A percentile compares a stretch with the other conserved stretches of the same genome.
phyloP scores from a whole-genome alignment of 1,140 invertebrate species.

The Aphelenchoides besseyi region DNA sequence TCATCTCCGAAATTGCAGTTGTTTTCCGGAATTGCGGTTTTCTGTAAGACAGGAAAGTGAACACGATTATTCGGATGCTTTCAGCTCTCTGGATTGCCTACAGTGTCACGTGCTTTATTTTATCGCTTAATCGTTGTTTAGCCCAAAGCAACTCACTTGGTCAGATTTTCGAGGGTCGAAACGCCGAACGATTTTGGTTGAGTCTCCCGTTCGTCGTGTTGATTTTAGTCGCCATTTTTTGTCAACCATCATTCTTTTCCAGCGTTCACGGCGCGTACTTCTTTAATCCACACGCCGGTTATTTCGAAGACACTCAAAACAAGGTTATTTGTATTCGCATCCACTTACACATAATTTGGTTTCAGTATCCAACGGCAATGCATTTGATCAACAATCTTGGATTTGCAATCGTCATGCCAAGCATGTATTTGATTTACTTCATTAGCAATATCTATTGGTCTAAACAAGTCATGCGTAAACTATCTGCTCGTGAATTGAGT shows the following conservation, averaged over 20 bases:
- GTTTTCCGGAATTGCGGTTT: background rate
- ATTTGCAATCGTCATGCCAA: background rate
- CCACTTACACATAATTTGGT: too few relatives aligned
- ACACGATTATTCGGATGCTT: background rate
- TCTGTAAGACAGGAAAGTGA: background rate
- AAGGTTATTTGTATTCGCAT: too few relatives aligned
- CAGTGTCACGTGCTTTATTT: background rate
- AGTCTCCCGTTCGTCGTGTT: background rate
- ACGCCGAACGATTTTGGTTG: background rate
- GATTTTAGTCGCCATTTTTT: background rate
- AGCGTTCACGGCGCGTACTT: background rate
- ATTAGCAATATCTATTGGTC: background rate
- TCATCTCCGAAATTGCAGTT: background rate
- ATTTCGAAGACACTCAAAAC: conserved; percentile 2
- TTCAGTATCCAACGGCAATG: background rate
- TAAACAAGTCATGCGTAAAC: background rate
- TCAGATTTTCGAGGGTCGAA: background rate
- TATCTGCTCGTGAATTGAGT: background rate
- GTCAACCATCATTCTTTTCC: background rate
- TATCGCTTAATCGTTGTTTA: conserved; percentile 3
- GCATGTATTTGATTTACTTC: background rate
- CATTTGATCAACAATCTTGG: background rate
- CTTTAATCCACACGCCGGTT: conserved; percentile 8
- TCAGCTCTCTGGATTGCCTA: conserved; percentile 4
- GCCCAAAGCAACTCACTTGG: background rate